Evolutionary conservation across 2,113 vertebrate genomes (phyloP).

Genomic region (Chaetura pelagica): DNA sequence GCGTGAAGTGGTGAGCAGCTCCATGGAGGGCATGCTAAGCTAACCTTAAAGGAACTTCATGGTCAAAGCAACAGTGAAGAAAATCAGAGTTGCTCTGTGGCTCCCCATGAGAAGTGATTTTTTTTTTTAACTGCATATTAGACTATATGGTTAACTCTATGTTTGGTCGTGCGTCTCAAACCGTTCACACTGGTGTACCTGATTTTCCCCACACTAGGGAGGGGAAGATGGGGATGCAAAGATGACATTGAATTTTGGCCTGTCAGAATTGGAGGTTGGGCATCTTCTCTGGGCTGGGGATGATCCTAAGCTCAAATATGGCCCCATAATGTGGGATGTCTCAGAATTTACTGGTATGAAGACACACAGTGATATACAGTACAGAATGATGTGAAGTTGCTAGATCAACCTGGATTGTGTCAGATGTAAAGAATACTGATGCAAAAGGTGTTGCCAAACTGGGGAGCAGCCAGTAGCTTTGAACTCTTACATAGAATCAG

Average conservation of each 20-base stretch:
- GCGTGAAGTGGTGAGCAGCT: not conserved
- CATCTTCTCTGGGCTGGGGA: not conserved
- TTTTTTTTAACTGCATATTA: not conserved
- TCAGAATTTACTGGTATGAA: not conserved
- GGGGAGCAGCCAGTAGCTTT: not conserved
- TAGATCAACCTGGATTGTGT: not conserved
- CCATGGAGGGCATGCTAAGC: not conserved
- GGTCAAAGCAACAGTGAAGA: not conserved
- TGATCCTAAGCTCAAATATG: not conserved
- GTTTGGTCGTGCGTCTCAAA: not conserved
- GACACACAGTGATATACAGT: not conserved
- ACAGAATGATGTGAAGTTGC: not conserved
- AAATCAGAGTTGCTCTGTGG: not conserved
- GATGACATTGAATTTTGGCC: not conserved
- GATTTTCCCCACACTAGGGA: not conserved
- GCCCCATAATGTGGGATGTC: accelerated
- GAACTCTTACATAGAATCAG: not conserved
- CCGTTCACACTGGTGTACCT: not conserved
- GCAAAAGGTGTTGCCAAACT: not conserved
- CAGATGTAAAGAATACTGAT: not conserved
- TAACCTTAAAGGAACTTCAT: not conserved
- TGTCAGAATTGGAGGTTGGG: accelerated
- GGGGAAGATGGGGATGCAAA: not conserved
- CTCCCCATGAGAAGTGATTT: not conserved
- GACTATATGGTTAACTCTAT: accelerated